Conservation (phyloP, 2,888 invertebrate genomes). For the Cryptocephalus moraei region DNA sequence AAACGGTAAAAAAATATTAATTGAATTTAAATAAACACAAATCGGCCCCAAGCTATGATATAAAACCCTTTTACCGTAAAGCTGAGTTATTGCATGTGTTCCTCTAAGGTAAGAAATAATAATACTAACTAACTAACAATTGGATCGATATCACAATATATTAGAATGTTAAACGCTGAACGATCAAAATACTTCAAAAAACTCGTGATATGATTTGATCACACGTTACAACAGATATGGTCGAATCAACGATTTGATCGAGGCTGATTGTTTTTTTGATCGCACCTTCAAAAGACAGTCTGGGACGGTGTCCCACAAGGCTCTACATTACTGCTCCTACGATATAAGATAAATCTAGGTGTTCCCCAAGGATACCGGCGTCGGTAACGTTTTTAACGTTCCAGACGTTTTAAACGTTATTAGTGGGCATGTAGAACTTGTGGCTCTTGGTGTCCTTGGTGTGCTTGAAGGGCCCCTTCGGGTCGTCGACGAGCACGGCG, state of each 20-base stretch:
- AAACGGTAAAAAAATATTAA: too few relatives aligned
- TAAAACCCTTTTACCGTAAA: slow-evolving; percentile 25
- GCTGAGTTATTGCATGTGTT: slow-evolving; percentile 5
- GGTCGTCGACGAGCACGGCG: slow-evolving; percentile 64
- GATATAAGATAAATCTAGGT: too few relatives aligned
- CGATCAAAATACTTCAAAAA: neutral
- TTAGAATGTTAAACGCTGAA: slow-evolving; percentile 9
- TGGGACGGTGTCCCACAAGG: too few relatives aligned
- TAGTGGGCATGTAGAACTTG: slow-evolving; percentile 64
- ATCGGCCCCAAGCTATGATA: slow-evolving; percentile 13
- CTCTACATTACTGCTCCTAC: too few relatives aligned
- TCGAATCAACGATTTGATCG: too few relatives aligned
- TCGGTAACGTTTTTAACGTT: too few relatives aligned
- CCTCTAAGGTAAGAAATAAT: too few relatives aligned
- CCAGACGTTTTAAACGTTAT: too few relatives aligned
- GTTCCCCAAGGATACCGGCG: too few relatives aligned
- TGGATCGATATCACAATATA: slow-evolving; percentile 28
- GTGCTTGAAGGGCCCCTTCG: slow-evolving; percentile 70
- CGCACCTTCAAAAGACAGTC: too few relatives aligned
- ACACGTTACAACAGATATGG: neutral
- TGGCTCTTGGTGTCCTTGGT: slow-evolving; percentile 77
- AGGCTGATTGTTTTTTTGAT: too few relatives aligned
- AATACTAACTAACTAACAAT: slow-evolving; percentile 10
- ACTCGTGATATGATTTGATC: slow-evolving; percentile 3
- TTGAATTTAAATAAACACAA: too few relatives aligned